Evolutionary conservation across 2,888 invertebrate genomes (phyloP), one percentile per base, ranked within the genome.

Genomic region (Coenonympha glycerion): DNA sequence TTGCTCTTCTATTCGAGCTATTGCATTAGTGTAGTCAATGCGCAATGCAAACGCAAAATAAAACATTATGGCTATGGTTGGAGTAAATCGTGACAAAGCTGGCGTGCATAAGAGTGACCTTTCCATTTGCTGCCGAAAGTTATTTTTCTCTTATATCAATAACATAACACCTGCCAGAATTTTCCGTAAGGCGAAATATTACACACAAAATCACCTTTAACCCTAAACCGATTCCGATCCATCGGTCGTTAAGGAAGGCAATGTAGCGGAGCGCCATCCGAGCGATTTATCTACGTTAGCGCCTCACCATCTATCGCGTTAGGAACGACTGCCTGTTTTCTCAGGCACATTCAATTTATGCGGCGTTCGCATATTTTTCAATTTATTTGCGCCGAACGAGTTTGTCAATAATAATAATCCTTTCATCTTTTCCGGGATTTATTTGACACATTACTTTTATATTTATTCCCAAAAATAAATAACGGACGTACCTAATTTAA

Each of bases 171-270:
- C 31, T 44, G 39, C 34, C 28, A 52, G 53, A 58, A 54, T 52
- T 47, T 52, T 46, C 44, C 39, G 28, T 42, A 47, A 49, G 37
- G 28, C 41, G 51, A 55, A 58, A 53, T 53, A 51, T 47, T 37
- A 41, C 48, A 49, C 51, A 48, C 48, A 76, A 80, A 78, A 79
- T 79, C 76, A 79, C 75, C 76, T 81, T 81, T 76, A 78, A 79
- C 80, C 79, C 76, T 76, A 78, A 81, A 79, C 78, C 76, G 82
- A 81, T 81, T 81, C 76, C 47, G 69, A 69, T 71, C 65, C 66
- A 70, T 70, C 79, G 74, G 79, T 83, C 82, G 83, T 84, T 85
- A 84, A 73, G 79, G 78, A 74, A 79, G 77, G 70, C 81, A 83
- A 85, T 83, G 84, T 83, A 79, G 68, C 81, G 78, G 61, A 60